Evolutionary conservation across 2,888 invertebrate genomes (phyloP), one percentile per base, ranked within the genome.

Genomic region (Campoplex nolae): DNA sequence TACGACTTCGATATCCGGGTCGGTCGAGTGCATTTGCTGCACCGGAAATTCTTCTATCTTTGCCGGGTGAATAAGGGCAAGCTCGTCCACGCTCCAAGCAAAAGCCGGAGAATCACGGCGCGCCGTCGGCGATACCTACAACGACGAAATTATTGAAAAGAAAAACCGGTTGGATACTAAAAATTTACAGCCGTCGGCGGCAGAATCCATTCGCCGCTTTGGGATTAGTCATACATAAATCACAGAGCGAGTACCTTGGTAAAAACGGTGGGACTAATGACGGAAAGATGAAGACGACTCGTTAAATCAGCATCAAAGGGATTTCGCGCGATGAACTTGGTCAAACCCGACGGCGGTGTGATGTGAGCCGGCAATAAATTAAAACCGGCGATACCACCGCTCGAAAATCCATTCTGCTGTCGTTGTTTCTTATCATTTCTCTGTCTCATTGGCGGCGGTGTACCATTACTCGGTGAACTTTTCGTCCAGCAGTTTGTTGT

Each of bases 1-100:
- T 73, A 96, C 95, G 80, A 95, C 95, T 92, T 97, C 97, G 28
- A 96, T 92, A 48, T 95, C 95, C 11, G 96, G 96, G 92, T 97
- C 97, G 32, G 96, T 95, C 0, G 95, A 95, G 0, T 96, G 95
- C 89, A 96, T 96, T 90, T 96, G 96, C 89, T 96, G 96, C 78
- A 95, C 95, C 76, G 96, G 96, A 76, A 95, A 93, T 90, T 96
- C 97, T 88, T 97, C 97, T 83, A 97, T 97, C 89, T 96, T 96
- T 1, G 96, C 96, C 35, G 97, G 97, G 74, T 96, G 95, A 83
- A 97, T 94, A n/a, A 94, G 95, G 80, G 97, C 97, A 13, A 96
- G 95, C 91, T 97, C 97, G 86, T 97, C 97, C 86, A 97, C 97
- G 73, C 96, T 96, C 97, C 97, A 97, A 83, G 95, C 95, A 90